phyloP scores from a whole-genome alignment of 2,797 vertebrate species.

The Protosalanx chinensis region DNA sequence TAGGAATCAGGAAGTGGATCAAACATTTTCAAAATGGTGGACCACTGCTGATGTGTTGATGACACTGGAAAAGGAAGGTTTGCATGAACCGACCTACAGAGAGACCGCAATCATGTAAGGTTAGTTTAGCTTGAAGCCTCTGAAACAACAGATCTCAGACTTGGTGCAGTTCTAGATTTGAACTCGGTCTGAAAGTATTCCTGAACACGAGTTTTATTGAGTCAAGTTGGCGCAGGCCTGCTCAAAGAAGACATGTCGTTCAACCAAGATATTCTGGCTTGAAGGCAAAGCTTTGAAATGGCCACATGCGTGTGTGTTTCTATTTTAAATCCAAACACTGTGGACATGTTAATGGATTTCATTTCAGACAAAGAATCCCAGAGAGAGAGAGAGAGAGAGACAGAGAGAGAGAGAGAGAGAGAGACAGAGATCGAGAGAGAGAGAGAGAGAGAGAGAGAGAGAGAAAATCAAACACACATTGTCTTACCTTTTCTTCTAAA shows the following conservation, averaged over 20 bases:
- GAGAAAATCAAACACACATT: background rate
- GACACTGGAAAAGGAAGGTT: too few relatives aligned
- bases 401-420: background rate
- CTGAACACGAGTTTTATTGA: too few relatives aligned
- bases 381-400: background rate
- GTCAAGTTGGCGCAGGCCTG: too few relatives aligned
- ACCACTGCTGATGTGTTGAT: too few relatives aligned
- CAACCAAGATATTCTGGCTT: background rate
- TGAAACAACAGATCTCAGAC: background rate
- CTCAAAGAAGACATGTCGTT: too few relatives aligned
- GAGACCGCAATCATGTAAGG: too few relatives aligned
- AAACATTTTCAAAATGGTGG: background rate
- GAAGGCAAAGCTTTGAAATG: background rate
- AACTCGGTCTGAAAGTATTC: background rate
- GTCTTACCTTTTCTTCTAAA: too few relatives aligned
- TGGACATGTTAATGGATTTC: background rate
- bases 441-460: constrained; percentile 11
- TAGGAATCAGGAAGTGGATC: background rate
- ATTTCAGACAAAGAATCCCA: background rate
- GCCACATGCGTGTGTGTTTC: background rate
- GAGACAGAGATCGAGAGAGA: background rate
- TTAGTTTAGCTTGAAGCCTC: too few relatives aligned
- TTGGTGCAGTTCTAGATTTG: background rate
- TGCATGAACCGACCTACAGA: too few relatives aligned
- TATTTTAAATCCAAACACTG: background rate